These are phyloP conservation scores for Ips nitidus DNA, from an alignment of 1,140 invertebrate genomes.

Conservation along the genomic window DNA sequence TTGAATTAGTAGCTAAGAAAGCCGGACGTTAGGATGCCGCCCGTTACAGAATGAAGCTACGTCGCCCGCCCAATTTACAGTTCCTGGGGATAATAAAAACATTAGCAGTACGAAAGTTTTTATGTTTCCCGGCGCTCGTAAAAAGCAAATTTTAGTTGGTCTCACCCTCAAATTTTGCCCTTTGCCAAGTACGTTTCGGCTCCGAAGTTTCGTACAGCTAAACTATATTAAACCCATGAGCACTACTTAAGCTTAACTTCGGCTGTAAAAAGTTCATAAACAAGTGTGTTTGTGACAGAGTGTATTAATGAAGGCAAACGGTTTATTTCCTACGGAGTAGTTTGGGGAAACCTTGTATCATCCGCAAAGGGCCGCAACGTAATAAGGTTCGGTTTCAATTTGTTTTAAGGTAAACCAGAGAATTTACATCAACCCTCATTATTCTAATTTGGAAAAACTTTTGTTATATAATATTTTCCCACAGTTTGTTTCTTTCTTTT, in stretches of 20 bases:
- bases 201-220: slow-evolving; percentile 16
- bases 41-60: background rate
- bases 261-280: slow-evolving; percentile 23
- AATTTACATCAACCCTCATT: no score
- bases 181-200: slow-evolving; percentile 20
- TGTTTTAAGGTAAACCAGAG: no score
- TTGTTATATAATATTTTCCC: no score
- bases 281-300: slow-evolving; percentile 16
- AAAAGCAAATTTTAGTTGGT: slow-evolving; percentile 20
- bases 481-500: no score
- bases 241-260: slow-evolving; percentile 27
- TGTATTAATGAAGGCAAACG: slow-evolving; percentile 5
- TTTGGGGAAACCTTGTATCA: no score
- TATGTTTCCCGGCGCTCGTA: slow-evolving; percentile 19
- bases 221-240: slow-evolving; percentile 30
- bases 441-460: no score
- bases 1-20: no score
- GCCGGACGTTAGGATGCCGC: no score
- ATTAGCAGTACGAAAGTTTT: slow-evolving; percentile 24
- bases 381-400: no score
- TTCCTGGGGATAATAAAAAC: slow-evolving; percentile 16
- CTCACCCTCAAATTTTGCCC: slow-evolving; percentile 8
- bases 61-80: background rate
- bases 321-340: background rate
- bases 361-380: no score